Evolutionary conservation across 35 echinoderm and acorn worm genomes (phyloP), one percentile per base, ranked within the genome.

Genomic region (Acanthaster planci): DNA sequence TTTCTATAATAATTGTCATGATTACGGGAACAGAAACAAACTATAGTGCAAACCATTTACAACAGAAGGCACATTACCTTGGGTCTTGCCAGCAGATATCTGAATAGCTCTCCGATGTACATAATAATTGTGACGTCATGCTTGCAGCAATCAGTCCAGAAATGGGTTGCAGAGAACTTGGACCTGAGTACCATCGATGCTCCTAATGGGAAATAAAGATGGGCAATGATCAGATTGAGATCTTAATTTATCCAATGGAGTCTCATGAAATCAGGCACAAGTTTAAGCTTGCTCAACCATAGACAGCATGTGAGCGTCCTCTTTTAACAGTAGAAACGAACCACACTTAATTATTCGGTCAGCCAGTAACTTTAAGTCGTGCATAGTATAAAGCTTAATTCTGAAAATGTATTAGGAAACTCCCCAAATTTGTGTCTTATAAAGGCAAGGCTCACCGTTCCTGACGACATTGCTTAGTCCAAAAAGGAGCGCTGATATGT

Each of bases 21-120:
- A n/a, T n/a, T n/a, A n/a, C n/a, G n/a, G n/a, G n/a, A n/a, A n/a
- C n/a, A n/a, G n/a, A n/a, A n/a, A n/a, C n/a, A n/a, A n/a, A n/a
- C n/a, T n/a, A n/a, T n/a, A n/a, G n/a, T n/a, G n/a, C n/a, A n/a
- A n/a, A n/a, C n/a, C n/a, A n/a, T n/a, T n/a, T n/a, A 47, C 42
- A 12, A 12, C 42, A 47, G 42, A 47, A 12, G 42, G 42, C 34
- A 6, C 42, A 59, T 54, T 60, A 97, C 95, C 88, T 86, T 80
- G 80, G 87, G 88, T 50, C 86, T 90, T 8, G 92, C 85, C 21
- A 99, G 42, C 8, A 99, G 89, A 72, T 99, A 99, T 37, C 96
- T 89, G 37, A 99, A 99, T 2, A 99, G 84, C 80, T 99, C 96
- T 9, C 96, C 96, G 40, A 99, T 94, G 80, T 99, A 99, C 54